Conservation (phyloP, 2,888 invertebrate species). For the Euclidia mi region DNA sequence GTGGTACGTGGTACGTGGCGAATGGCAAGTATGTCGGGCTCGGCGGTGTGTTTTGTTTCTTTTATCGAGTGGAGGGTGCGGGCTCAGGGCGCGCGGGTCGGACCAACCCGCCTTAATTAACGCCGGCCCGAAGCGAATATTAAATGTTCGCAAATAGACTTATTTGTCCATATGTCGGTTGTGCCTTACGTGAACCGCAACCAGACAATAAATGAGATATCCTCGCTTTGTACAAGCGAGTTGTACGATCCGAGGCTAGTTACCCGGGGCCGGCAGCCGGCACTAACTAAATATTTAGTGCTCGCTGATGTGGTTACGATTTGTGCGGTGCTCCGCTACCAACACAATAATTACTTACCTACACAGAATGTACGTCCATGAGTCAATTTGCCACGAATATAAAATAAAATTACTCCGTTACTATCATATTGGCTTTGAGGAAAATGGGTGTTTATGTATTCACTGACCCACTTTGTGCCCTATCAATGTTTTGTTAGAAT, state of each 20-base stretch:
- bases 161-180: slow-evolving; percentile 75
- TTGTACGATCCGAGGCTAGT: slow-evolving; percentile 49
- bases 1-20: neutral
- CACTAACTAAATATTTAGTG: slow-evolving; percentile 47
- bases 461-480: slow-evolving; percentile 1
- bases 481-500: slow-evolving; percentile 5
- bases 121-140: slow-evolving; percentile 80
- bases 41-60: slow-evolving; percentile 61
- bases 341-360: slow-evolving; percentile 36
- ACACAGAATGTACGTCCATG: slow-evolving; percentile 21
- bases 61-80: slow-evolving; percentile 57
- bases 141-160: slow-evolving; percentile 84
- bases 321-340: slow-evolving; percentile 20
- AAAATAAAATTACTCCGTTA: slow-evolving; percentile 31
- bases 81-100: slow-evolving; percentile 53
- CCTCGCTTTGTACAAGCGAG: slow-evolving; percentile 52
- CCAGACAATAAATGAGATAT: slow-evolving; percentile 69
- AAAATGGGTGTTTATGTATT: slow-evolving; percentile 5
- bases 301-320: slow-evolving; percentile 43
- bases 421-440: slow-evolving; percentile 1
- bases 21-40: slow-evolving; percentile 14
- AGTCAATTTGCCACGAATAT: slow-evolving; percentile 38
- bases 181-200: slow-evolving; percentile 55
- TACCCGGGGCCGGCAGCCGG: slow-evolving; percentile 22
- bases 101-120: slow-evolving; percentile 80